Evolutionary conservation across 2,888 invertebrate genomes (phyloP).

Genomic region (Euclidia mi): DNA sequence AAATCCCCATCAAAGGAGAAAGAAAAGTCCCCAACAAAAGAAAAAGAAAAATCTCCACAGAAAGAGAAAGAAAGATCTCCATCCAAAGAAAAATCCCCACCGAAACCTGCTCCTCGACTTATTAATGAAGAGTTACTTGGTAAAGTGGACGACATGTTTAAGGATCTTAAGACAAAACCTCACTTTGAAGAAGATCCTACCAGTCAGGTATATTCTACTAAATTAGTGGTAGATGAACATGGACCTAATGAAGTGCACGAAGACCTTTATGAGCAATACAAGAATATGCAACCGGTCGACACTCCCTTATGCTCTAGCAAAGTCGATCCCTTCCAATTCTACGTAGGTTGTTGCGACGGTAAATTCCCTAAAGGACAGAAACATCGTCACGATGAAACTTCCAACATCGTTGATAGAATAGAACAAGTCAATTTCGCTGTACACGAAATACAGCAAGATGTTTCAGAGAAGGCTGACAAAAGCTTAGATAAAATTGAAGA

Average conservation of each 20-base stretch:
- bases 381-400: conserved; percentile 84
- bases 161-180: conserved; percentile 79
- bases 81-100: conserved; percentile 72
- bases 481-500: conserved; percentile 72
- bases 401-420: conserved; percentile 79
- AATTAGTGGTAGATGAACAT: conserved; percentile 84
- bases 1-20: conserved; percentile 47
- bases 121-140: conserved; percentile 84
- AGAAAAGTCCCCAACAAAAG: conserved; percentile 37
- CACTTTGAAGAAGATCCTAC: conserved; percentile 74
- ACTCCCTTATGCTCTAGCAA: conserved; percentile 73
- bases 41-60: conserved; percentile 25
- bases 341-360: conserved; percentile 79
- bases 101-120: conserved; percentile 83
- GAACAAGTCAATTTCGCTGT: conserved; percentile 83
- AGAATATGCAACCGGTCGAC: conserved; percentile 84
- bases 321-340: conserved; percentile 80
- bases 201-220: conserved; percentile 79
- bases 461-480: conserved; percentile 68
- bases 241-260: conserved; percentile 65
- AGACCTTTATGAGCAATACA: conserved; percentile 80
- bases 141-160: conserved; percentile 89
- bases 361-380: conserved; percentile 75
- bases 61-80: conserved; percentile 61
- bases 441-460: conserved; percentile 76